These are phyloP conservation scores for Calephelis nemesis DNA, from an alignment of 1,140 invertebrate species.

Conservation along the genomic window DNA sequence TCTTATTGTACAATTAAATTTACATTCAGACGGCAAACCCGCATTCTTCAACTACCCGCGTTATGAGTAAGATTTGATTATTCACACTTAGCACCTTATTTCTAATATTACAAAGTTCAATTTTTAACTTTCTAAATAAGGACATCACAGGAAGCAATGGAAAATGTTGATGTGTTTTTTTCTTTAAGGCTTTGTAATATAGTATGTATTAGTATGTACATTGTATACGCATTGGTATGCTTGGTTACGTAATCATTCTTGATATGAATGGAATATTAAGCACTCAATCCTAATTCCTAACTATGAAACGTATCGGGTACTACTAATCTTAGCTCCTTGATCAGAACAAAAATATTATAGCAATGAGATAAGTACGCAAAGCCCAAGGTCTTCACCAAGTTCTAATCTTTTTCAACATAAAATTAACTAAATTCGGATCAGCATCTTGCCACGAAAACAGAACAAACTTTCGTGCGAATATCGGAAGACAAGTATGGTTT, in stretches of 20 bases:
- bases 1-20: slow-evolving; percentile 12
- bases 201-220: slow-evolving; percentile 1
- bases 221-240: neutral
- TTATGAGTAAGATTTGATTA: slow-evolving; percentile 1
- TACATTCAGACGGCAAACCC: slow-evolving; percentile 9
- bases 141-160: neutral
- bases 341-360: too few relatives aligned
- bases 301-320: neutral
- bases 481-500: too few relatives aligned
- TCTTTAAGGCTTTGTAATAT: slow-evolving; percentile 3
- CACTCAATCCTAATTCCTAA: neutral
- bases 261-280: slow-evolving; percentile 1
- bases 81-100: slow-evolving; percentile 8
- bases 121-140: neutral
- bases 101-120: neutral
- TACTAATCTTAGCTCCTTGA: too few relatives aligned
- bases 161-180: neutral
- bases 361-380: too few relatives aligned
- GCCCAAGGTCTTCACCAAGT: too few relatives aligned
- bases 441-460: too few relatives aligned
- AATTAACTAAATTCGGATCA: too few relatives aligned
- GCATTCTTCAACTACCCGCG: slow-evolving; percentile 9
- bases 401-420: too few relatives aligned
- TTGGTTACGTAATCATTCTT: neutral
- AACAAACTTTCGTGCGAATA: too few relatives aligned